Percentiles rank a stretch among this genome's conserved stretches.
phyloP scores from a whole-genome alignment of 1,140 invertebrate species.

The Bombus sylvicola region DNA sequence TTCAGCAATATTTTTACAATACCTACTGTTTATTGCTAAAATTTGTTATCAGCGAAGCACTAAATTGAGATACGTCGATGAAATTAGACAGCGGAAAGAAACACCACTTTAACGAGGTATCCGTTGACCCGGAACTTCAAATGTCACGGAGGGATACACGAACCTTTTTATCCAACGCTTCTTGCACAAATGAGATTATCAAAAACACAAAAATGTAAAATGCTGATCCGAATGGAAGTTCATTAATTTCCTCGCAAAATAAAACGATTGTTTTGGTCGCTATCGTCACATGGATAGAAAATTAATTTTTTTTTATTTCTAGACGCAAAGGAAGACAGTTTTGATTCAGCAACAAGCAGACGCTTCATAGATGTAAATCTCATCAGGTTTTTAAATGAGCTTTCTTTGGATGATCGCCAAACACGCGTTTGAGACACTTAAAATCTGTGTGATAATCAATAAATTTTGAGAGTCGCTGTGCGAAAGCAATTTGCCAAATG shows the following conservation, averaged over 20 bases:
- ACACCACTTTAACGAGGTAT: slow-evolving; percentile 40
- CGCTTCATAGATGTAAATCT: slow-evolving; percentile 10
- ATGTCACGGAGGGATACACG: slow-evolving; percentile 19
- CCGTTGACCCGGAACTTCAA: slow-evolving; percentile 41
- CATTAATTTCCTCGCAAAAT: background rate
- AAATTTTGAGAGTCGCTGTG: slow-evolving; percentile 11
- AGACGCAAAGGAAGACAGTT: background rate
- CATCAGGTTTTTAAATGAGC: slow-evolving; percentile 27
- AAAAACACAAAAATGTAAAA: background rate
- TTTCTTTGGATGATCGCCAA: slow-evolving; percentile 12
- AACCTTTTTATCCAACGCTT: slow-evolving; percentile 16
- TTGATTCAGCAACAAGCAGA: background rate
- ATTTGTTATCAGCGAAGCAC: background rate
- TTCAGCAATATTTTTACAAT: background rate
- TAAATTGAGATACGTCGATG: slow-evolving; percentile 38
- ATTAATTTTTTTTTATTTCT: fast-evolving
- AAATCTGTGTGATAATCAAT: slow-evolving; percentile 41
- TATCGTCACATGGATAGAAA: background rate
- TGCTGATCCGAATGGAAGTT: slow-evolving; percentile 9
- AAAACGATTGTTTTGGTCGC: background rate
- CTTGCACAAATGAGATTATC: background rate
- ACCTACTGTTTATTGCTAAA: background rate
- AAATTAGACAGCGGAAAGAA: slow-evolving; percentile 41
- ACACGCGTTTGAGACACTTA: slow-evolving; percentile 1
- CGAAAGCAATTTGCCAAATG: slow-evolving; percentile 43